phyloP scores from a whole-genome alignment of 2,113 vertebrate genomes.

The Ursus arctos region DNA sequence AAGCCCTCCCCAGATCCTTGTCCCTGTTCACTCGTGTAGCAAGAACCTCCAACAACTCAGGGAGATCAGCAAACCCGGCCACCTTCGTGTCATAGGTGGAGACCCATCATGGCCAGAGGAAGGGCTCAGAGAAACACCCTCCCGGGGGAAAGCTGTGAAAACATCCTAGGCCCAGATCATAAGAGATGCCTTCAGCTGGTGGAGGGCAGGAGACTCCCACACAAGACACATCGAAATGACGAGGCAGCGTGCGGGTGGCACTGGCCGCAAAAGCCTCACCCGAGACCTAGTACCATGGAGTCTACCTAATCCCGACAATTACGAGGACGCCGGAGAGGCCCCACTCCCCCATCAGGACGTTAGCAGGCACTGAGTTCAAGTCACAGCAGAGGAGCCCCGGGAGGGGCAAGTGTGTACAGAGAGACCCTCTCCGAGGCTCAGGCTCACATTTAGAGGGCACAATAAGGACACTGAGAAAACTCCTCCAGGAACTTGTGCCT shows the following conservation, averaged over 20 bases:
- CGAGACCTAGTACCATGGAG: not conserved
- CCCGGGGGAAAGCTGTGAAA: not conserved
- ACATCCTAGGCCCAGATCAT: not conserved
- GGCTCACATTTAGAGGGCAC: not conserved
- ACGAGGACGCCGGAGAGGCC: not conserved
- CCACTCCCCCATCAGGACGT: not conserved
- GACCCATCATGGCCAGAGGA: not conserved
- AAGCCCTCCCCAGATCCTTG: not conserved
- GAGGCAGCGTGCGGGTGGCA: not conserved
- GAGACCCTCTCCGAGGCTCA: not conserved
- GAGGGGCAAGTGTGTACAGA: not conserved
- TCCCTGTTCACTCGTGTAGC: not conserved
- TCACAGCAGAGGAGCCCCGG: not conserved
- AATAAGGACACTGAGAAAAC: not conserved
- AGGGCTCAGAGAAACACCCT: not conserved
- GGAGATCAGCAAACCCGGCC: too few relatives aligned
- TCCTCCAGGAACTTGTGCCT: not conserved
- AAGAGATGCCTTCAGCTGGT: not conserved
- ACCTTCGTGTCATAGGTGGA: not conserved
- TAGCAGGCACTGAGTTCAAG: not conserved
- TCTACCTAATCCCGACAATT: not conserved
- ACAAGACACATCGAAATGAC: not conserved
- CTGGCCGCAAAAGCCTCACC: not conserved
- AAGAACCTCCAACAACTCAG: not conserved
- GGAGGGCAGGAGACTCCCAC: not conserved